phyloP scores from a whole-genome alignment of 2,797 vertebrate species.

The Siniperca undulata region DNA sequence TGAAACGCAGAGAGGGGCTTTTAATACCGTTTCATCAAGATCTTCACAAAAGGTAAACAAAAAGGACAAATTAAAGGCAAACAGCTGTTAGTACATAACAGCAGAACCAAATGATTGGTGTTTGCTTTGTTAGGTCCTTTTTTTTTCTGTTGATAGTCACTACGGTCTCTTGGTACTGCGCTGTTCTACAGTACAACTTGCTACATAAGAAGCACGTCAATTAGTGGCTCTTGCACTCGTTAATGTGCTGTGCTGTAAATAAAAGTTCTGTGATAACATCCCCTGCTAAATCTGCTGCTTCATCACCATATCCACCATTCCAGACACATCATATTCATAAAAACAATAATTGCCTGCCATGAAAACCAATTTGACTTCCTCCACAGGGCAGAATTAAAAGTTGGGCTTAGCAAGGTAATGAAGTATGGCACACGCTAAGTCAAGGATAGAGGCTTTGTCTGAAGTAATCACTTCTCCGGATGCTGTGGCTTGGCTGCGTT shows the following conservation, averaged over 20 bases:
- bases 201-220: slow-evolving; percentile 43
- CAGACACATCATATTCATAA: slow-evolving; percentile 68
- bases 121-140: slow-evolving; percentile 30
- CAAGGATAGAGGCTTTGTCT: slow-evolving; percentile 78
- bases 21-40: slow-evolving; percentile 56
- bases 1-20: slow-evolving; percentile 33
- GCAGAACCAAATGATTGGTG: slow-evolving; percentile 14
- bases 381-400: slow-evolving; percentile 73
- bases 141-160: slow-evolving; percentile 12
- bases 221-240: slow-evolving; percentile 51
- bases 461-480: slow-evolving; percentile 76
- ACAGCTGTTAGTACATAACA: slow-evolving; percentile 42
- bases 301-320: slow-evolving; percentile 62
- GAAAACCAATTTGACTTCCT: slow-evolving; percentile 77
- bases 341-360: slow-evolving; percentile 74
- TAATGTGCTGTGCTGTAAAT: slow-evolving; percentile 69
- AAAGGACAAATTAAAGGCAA: slow-evolving; percentile 53
- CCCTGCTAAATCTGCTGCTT: slow-evolving; percentile 54
- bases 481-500: slow-evolving; percentile 66
- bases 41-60: slow-evolving; percentile 61
- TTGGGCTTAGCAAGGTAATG: slow-evolving; percentile 77
- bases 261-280: slow-evolving; percentile 67
- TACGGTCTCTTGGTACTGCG: background rate
- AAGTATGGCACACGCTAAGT: slow-evolving; percentile 69
- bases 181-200: slow-evolving; percentile 20